Percentiles rank a stretch among this genome's conserved stretches.
Evolutionary conservation across 2,113 vertebrate species (phyloP).

Genomic region (Astur gentilis): DNA sequence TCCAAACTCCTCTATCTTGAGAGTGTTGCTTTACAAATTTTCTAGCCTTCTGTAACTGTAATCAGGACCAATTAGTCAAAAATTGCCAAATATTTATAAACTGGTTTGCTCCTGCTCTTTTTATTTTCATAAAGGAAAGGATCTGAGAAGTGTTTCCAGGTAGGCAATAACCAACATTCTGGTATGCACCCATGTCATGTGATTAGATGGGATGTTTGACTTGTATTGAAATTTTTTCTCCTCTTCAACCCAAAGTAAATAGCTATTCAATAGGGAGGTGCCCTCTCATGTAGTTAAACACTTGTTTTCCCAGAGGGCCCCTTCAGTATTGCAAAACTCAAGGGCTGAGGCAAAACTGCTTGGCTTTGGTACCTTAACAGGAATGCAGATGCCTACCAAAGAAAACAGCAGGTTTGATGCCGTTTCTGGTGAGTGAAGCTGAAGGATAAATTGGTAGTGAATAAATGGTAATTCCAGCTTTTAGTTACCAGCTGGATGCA

Average conservation of each 20-base stretch:
- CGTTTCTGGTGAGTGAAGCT: not conserved
- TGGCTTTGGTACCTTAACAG: not conserved
- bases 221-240: not conserved
- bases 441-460: not conserved
- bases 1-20: not conserved
- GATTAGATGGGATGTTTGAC: not conserved
- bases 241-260: conserved; percentile 18
- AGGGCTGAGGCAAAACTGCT: not conserved
- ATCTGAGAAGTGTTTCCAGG: not conserved
- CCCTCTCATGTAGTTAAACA: not conserved
- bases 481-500: not conserved
- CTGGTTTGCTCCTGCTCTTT: not conserved
- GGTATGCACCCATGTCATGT: not conserved
- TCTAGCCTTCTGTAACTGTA: not conserved
- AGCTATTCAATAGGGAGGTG: not conserved
- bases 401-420: not conserved
- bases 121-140: not conserved
- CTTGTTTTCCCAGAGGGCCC: not conserved
- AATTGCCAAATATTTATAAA: not conserved
- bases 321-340: not conserved
- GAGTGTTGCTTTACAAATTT: not conserved
- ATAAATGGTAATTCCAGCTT: not conserved
- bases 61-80: not conserved
- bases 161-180: not conserved
- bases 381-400: not conserved